Conservation (phyloP, 1,140 invertebrate species). For the Ladona fulva region DNA sequence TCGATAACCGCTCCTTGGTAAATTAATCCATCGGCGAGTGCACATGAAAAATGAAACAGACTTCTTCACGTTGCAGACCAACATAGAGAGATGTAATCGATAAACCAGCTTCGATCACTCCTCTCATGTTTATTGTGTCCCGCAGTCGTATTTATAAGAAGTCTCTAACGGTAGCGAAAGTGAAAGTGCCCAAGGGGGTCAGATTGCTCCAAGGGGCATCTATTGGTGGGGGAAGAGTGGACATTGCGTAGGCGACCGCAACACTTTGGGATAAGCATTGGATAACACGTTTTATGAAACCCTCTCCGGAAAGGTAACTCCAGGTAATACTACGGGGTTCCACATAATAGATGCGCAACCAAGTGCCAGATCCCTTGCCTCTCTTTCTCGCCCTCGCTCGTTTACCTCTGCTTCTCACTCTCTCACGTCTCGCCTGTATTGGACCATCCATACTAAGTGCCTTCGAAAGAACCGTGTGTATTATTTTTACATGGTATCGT, state of each 20-base stretch:
- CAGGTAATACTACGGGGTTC: neutral
- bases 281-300: slow-evolving; percentile 10
- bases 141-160: neutral
- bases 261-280: neutral
- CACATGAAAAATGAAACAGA: too few relatives aligned
- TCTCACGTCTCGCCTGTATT: too few relatives aligned
- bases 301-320: neutral
- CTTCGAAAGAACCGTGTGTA: too few relatives aligned
- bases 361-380: neutral
- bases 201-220: neutral
- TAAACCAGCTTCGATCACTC: neutral
- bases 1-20: too few relatives aligned
- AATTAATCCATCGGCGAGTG: too few relatives aligned
- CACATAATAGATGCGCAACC: neutral
- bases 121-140: neutral
- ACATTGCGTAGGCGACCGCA: neutral
- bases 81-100: neutral
- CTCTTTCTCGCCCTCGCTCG: neutral
- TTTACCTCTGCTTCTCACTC: too few relatives aligned
- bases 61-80: too few relatives aligned
- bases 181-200: neutral
- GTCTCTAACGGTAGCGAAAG: neutral
- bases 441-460: too few relatives aligned
- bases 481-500: too few relatives aligned
- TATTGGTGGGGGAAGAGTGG: neutral